Evolutionary conservation across 2,113 vertebrate genomes (phyloP).

Genomic region (Phodopus roborovskii): DNA sequence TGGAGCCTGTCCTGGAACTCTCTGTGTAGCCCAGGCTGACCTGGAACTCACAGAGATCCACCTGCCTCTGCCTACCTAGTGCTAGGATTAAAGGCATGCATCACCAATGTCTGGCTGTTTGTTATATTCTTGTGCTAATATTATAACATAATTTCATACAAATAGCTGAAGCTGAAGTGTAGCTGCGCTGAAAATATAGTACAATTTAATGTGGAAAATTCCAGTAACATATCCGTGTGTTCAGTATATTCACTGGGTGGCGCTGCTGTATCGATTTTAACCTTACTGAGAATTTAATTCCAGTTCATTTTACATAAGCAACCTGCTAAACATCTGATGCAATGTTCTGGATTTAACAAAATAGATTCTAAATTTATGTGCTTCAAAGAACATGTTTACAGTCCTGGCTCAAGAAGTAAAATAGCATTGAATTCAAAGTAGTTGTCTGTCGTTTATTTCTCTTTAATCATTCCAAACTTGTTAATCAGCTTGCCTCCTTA

Average conservation of each 20-base stretch:
- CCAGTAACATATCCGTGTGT: background rate
- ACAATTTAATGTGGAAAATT: background rate
- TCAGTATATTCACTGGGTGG: constrained; percentile 62
- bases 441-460: background rate
- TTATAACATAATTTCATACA: background rate
- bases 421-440: background rate
- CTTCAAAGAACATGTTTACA: background rate
- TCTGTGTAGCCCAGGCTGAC: too few species aligned
- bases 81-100: too few species aligned
- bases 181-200: background rate
- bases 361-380: constrained; percentile 12
- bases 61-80: too few species aligned
- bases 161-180: background rate
- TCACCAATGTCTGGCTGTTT: background rate
- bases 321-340: background rate
- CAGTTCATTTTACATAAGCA: background rate
- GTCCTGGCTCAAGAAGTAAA: background rate
- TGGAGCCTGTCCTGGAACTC: too few species aligned
- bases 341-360: background rate
- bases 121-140: background rate
- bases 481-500: background rate
- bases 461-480: background rate
- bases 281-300: background rate
- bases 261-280: constrained; percentile 38
- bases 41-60: too few species aligned